Base-by-base conservation (phyloP, 2,113 vertebrate genomes). In the Rhabdornis inornatus region DNA sequence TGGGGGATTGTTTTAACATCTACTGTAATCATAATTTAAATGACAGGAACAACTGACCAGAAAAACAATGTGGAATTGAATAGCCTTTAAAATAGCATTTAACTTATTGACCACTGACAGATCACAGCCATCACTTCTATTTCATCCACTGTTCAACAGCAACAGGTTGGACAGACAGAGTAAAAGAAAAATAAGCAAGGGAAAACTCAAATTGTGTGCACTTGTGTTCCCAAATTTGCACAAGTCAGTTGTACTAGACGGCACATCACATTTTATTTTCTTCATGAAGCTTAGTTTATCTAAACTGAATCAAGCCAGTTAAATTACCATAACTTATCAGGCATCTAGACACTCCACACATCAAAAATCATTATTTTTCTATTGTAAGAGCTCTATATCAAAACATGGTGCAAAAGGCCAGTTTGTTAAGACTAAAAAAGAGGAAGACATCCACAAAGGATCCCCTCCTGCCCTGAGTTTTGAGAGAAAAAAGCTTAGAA, bases 11-110 rank as follows among this genome's bases (percentile, higher is more conserved):
- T 92, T 96, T 86, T 78, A 95, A 44, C 52, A 40, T 74, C 61
- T 79, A 81, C 68, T 89, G 55, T 61, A 87, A 87, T 70, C 79
- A 40, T 63, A 82, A 50, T 63, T 59, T 93, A 92, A 97, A 65
- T 95, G 92, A 87, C 92, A 93, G 78, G 44, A 86, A 68, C 95
- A 96, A 85, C 79, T 94, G 96, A 83, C 35, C 39, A 70, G 82
- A 85, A 92, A 77, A 92, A 81, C 59, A 85, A 83, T 69, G 65
- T 35, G 37, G 35, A 75, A 40, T 37, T 64, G 55, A 90, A 74
- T 24, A 42, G 64, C 12, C 39, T 44, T 50, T 69, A 89, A 83
- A 87, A 91, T 18, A 31, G 17, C 33, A n/a, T 44, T 90, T 92
- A 31, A 44, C 37, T 77, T 81, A 24, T 76, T 37, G 66, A 4